Evolutionary conservation across 2,113 vertebrate species (phyloP).

Genomic region (Nymphicus hollandicus): DNA sequence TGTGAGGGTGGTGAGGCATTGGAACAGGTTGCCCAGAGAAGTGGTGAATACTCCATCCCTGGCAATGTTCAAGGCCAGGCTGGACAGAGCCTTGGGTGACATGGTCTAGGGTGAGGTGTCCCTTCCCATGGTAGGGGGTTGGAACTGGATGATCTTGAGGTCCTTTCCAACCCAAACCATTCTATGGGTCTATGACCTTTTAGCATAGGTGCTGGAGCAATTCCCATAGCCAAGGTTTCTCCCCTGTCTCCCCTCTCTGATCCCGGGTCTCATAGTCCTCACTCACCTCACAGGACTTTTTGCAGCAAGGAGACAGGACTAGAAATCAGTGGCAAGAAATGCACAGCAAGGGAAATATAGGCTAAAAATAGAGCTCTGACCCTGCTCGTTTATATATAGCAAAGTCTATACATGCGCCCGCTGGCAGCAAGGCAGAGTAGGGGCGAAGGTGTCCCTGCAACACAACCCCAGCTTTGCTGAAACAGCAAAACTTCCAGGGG

Average conservation of each 20-base stretch:
- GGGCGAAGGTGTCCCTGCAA: neutral
- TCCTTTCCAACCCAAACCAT: neutral
- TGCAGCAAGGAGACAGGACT: neutral
- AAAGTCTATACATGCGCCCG: neutral
- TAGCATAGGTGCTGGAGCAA: neutral
- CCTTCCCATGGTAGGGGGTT: neutral
- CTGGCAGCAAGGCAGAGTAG: neutral
- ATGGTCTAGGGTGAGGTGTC: neutral
- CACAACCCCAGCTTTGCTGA: neutral
- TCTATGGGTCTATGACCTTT: neutral
- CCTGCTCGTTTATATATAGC: slow-evolving; percentile 13
- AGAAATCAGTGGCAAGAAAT: neutral
- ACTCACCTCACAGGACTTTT: neutral
- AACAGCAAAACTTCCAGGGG: neutral
- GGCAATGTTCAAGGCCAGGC: too few relatives aligned
- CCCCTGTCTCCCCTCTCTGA: neutral
- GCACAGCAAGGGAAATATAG: neutral
- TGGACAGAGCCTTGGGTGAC: neutral
- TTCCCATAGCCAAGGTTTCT: neutral
- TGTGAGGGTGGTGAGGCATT: neutral
- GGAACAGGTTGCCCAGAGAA: too few relatives aligned
- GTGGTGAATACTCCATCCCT: too few relatives aligned
- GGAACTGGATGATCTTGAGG: neutral
- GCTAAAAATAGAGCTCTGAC: slow-evolving; percentile 46
- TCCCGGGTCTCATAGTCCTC: neutral